Conservation (phyloP, 2,888 invertebrate species). For the Rhamphomyia laevipes region DNA sequence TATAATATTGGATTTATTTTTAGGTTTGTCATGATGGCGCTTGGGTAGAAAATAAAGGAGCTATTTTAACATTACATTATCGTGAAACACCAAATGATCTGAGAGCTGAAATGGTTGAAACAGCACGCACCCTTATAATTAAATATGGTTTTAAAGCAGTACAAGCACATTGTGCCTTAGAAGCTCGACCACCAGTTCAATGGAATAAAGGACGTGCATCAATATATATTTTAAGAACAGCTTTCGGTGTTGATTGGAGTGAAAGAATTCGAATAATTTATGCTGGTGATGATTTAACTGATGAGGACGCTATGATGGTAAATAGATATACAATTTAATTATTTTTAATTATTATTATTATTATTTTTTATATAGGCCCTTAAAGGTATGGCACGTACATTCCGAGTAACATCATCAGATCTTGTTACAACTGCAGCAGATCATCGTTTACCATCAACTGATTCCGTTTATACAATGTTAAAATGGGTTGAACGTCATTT, state of each 20-base stretch:
- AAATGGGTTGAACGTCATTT: conserved; percentile 84
- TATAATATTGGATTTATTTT: neutral
- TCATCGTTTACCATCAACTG: conserved; percentile 74
- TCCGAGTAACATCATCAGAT: conserved; percentile 73
- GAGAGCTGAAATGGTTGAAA: conserved; percentile 55
- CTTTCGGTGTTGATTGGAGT: conserved; percentile 85
- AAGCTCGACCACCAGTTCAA: conserved; percentile 79
- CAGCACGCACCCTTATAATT: conserved; percentile 60
- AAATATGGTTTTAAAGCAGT: conserved; percentile 68
- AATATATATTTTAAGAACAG: conserved; percentile 78
- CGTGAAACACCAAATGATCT: conserved; percentile 65
- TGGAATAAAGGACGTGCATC: conserved; percentile 87
- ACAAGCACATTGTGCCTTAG: conserved; percentile 75
- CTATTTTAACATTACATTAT: conserved; percentile 75
- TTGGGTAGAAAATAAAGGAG: conserved; percentile 87
- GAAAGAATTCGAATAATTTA: conserved; percentile 82
- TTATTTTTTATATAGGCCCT: conserved; percentile 49
- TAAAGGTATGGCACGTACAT: conserved; percentile 88
- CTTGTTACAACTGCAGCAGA: conserved; percentile 81
- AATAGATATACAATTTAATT: conserved; percentile 14
- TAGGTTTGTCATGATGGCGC: conserved; percentile 77
- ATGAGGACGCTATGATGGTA: conserved; percentile 85
- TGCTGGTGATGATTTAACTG: conserved; percentile 78
- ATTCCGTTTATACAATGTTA: conserved; percentile 78
- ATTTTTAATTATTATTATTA: neutral